Base-by-base conservation (phyloP, 2,888 invertebrate genomes). In the Nomada goodeniana region DNA sequence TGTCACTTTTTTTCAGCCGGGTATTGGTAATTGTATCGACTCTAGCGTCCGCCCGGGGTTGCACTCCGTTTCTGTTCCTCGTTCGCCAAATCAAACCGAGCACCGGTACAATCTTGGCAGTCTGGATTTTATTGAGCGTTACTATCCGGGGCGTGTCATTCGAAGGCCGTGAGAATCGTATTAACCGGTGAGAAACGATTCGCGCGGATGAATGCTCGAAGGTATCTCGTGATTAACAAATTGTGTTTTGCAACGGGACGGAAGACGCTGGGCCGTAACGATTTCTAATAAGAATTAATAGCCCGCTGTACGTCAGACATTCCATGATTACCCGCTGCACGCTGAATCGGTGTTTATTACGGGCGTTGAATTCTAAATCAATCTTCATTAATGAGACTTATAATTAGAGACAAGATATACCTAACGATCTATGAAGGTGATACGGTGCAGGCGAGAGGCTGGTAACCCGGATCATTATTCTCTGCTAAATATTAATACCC, bases 351-450 rank as follows among this genome's bases (percentile, higher is more conserved):
- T 81, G 86, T 86, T 88, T 84, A 77, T 88, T 86, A 82, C 84
- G 74, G 75, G 82, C 88, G 88, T 84, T 82, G 88, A 88, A 86
- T 87, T 86, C 76, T 67, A 87, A 87, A 87, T 87, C 86, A 87
- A 88, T 87, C 87, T 88, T 81, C 88, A 88, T 87, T 87, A 87
- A 87, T 82, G 87, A 88, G 86, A 77, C 84, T 86, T 80, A 87
- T 86, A 88, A 87, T 87, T 87, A 87, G 80, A 80, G 74, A 88
- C 87, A 84, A 86, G 84, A 75, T 82, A 86, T 72, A 75, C 60
- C 72, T 86, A 88, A 87, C 82, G 87, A 88, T 83, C 88, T 74
- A 83, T 68, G 85, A 70, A 73, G 61, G 76, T 71, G 83, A 83
- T 65, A 80, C 74, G 70, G 60, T 36, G 72, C 53, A 64, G 50